Conservation (phyloP, 2,888 invertebrate species). For the Xylota sylvarum region DNA sequence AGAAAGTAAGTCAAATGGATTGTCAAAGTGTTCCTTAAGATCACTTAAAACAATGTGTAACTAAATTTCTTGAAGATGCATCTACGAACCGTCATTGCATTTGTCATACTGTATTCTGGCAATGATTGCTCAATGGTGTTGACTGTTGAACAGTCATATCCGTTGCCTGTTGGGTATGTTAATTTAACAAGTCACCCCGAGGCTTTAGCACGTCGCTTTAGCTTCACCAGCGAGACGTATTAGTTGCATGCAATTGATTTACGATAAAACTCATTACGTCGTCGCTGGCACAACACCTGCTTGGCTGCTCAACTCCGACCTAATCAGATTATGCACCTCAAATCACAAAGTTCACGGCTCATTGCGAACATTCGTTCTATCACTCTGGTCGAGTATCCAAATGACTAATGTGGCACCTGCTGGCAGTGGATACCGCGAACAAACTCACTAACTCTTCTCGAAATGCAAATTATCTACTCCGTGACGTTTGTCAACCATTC, state of each 20-base stretch:
- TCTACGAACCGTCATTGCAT: conserved; percentile 7
- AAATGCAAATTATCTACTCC: conserved; percentile 69
- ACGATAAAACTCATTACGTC: conserved; percentile 69
- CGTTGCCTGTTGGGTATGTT: conserved; percentile 48
- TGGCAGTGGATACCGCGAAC: conserved; percentile 29
- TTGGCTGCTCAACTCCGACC: conserved; percentile 28
- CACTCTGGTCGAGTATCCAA: conserved; percentile 33
- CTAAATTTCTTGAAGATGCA: background rate
- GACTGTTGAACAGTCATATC: conserved; percentile 38
- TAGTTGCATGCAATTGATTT: conserved; percentile 61
- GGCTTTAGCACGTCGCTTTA: conserved; percentile 57
- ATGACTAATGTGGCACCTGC: conserved; percentile 73
- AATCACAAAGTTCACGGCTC: conserved; percentile 73
- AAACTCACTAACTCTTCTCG: conserved; percentile 57
- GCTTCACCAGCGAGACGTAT: conserved; percentile 21
- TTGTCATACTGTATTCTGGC: conserved; percentile 48
- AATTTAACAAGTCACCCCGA: conserved; percentile 54
- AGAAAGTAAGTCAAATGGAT: no score
- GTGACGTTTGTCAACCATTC: conserved; percentile 71
- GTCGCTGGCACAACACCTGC: conserved; percentile 57
- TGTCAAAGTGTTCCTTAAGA: no score
- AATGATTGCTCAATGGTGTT: conserved; percentile 53
- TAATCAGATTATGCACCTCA: conserved; percentile 60
- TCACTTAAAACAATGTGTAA: background rate
- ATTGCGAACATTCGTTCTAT: conserved; percentile 58